Evolutionary conservation across 2,797 vertebrate genomes (phyloP), one percentile per base, ranked within the genome.

Genomic region (Alauda arvensis): DNA sequence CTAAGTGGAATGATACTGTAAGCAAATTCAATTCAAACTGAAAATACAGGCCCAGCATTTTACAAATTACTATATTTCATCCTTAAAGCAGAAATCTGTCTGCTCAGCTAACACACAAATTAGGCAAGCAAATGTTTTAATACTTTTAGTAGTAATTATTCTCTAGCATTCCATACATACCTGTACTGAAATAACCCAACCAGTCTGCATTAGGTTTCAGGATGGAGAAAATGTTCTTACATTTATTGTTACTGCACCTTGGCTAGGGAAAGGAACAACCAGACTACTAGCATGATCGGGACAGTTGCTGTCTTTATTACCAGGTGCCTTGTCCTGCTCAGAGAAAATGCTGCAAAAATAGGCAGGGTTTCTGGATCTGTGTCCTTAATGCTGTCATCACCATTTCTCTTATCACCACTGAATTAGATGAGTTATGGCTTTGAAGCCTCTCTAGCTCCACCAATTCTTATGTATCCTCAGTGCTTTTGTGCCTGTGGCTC

Each of bases 11-110:
- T 43, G 86, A 81, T 83, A 48, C 40, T 81, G 48, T 71, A 84
- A 89, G 77, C 11, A 6, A 87, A 81, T 88, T 94, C 48, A 87
- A 57, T 90, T 89, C 48, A 85, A 57, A 83, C 55, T 86, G 68
- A 85, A 92, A 79, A 89, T 78, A 85, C 29, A 65, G 56, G 75
- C 70, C 70, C 19, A 71, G 39, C 53, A 24, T 85, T 90, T 82
- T 83, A 66, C 45, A 89, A 60, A 68, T 78, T 68, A 53, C 31
- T 69, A 0, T 40, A 46, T 66, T 77, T 74, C 48, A 59, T 78
- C 75, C 40, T 91, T 87, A 87, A 87, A 90, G 69, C 63, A 56
- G 60, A 86, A 82, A 34, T 67, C 76, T 80, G 12, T 68, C 65
- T 77, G 60, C 60, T 90, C 55, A 76, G 34, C 42, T 85, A 56